Evolutionary conservation across 1,140 invertebrate genomes (phyloP), one percentile per base, ranked within the genome.

Genomic region (Pissodes strobi): DNA sequence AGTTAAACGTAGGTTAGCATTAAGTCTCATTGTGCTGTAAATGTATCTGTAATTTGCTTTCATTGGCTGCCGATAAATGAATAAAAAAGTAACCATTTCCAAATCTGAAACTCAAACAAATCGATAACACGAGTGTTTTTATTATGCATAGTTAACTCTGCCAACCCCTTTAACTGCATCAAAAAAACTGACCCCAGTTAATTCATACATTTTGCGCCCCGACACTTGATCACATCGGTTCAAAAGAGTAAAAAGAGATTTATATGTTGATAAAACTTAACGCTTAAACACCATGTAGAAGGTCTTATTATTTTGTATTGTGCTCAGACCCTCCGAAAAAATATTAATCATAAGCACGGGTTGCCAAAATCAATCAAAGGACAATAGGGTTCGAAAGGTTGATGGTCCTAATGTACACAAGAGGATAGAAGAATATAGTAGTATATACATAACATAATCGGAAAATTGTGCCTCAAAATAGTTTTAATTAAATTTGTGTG

Each of bases 181-280:
- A 15, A 55, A 57, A 57, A 41, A 57, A 45, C 53, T 57, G 53
- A 57, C 53, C 53, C 53, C 21, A 56, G 38, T 41, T 13, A 43
- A 38, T 43, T 57, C 17, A 38, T 53, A 53, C 43, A 57, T 57
- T 57, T 43, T 27, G 23, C 39, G 27, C 53, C 23, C 25, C 27
- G 53, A 43, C 53, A 57, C 53, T 57, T 27, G 18, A 57, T 27
- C 18, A 38, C 21, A 27, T 43, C n/a, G 45, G 15, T 25, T 57
- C 8, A 45, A 57, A 23, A 45, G 53, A 45, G 17, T 43, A 38
- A n/a, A n/a, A 25, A 57, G 25, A 27, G 53, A 57, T 57, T 59
- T 59, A 48, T 59, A 43, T 59, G 43, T 48, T 59, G 56, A 59
- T 59, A 59, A 39, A 59, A 25, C 56, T 59, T 59, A 46, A 59